A percentile compares a stretch with the other conserved stretches of the same genome.
phyloP scores from a whole-genome alignment of 1,140 invertebrate species.

The Paracyclopina nana region DNA sequence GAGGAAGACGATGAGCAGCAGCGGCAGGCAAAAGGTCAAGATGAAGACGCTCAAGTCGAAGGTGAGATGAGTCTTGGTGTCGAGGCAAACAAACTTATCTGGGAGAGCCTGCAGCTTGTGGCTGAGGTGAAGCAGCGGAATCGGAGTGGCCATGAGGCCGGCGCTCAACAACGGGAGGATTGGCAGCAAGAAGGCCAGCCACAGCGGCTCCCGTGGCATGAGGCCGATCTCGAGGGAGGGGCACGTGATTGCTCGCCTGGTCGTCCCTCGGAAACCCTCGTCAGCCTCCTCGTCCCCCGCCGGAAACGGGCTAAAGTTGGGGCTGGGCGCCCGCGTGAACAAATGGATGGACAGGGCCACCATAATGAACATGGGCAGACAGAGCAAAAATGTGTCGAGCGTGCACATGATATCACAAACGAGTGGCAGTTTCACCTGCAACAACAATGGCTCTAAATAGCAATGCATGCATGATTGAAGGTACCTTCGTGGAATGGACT shows the following conservation, averaged over 20 bases:
- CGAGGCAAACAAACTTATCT: background rate
- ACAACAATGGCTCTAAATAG: too few species aligned
- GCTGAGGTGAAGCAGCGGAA: slow-evolving; percentile 1
- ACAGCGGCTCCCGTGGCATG: background rate
- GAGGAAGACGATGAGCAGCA: slow-evolving; percentile 5
- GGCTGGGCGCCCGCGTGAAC: background rate
- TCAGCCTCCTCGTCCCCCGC: too few species aligned
- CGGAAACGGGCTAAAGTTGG: too few species aligned
- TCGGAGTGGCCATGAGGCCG: background rate
- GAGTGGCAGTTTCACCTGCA: background rate
- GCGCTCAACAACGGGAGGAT: background rate
- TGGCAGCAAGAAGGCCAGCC: background rate
- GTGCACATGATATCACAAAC: background rate
- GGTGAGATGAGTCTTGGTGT: background rate
- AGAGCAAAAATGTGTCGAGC: background rate
- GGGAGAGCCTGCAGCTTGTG: background rate
- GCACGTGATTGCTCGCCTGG: too few species aligned
- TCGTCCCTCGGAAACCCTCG: too few species aligned
- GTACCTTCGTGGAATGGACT: too few species aligned
- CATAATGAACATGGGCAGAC: background rate
- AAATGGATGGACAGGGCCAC: background rate
- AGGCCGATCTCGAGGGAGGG: too few species aligned
- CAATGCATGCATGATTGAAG: too few species aligned
- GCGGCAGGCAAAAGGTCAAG: background rate
- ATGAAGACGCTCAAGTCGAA: slow-evolving; percentile 3